Conservation (phyloP, 1,140 invertebrate genomes). For the Lineus longissimus region DNA sequence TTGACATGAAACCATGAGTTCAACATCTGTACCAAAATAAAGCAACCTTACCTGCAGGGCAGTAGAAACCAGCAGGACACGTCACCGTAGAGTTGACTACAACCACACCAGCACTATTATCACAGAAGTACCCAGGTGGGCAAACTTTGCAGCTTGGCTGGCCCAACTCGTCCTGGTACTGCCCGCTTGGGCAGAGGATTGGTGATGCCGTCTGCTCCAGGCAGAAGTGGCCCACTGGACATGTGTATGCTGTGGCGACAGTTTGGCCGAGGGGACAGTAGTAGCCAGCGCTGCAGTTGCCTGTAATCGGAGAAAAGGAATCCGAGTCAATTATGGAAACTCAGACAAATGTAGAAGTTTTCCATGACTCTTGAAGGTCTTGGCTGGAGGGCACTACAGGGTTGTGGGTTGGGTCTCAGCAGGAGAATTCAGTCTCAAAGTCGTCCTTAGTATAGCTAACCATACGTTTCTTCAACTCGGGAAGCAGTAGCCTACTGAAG, state of each 20-base stretch:
- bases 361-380: neutral
- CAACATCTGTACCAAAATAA: neutral
- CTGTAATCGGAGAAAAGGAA: constrained; percentile 19
- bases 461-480: no score
- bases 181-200: constrained; percentile 44
- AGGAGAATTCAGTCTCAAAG: no score
- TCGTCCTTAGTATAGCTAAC: no score
- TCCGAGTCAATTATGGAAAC: neutral
- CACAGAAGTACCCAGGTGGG: constrained; percentile 45
- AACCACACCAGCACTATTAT: constrained; percentile 43
- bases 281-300: constrained; percentile 41
- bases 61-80: constrained; percentile 46
- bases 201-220: constrained; percentile 30
- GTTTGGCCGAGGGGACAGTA: constrained; percentile 42
- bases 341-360: neutral
- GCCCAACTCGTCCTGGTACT: constrained; percentile 36
- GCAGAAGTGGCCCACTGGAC: constrained; percentile 43
- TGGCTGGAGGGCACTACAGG: neutral
- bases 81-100: constrained; percentile 38
- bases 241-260: constrained; percentile 25
- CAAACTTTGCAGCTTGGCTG: constrained; percentile 39
- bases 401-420: neutral
- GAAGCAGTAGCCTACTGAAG: no score
- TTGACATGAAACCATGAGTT: no score
- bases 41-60: constrained; percentile 35